Evolutionary conservation across 2,113 vertebrate genomes (phyloP).

Genomic region (Cephalopterus ornatus): DNA sequence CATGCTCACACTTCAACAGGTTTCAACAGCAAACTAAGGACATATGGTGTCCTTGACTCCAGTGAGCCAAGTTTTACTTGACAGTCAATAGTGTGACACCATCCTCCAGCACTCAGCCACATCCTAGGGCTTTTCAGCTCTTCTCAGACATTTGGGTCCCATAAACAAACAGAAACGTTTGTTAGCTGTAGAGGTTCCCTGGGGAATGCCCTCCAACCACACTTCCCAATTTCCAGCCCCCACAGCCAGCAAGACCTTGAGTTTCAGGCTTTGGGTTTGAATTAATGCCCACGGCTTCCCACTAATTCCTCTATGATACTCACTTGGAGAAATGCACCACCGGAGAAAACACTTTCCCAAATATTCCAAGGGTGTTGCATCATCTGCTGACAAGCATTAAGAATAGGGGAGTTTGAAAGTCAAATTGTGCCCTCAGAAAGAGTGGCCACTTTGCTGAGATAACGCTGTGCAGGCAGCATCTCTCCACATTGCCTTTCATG

Average conservation of each 20-base stretch:
- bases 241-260: not conserved
- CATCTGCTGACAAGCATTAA: not conserved
- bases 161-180: not conserved
- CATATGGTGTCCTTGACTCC: conserved; percentile 26
- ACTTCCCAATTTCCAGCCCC: not conserved
- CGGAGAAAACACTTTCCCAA: not conserved
- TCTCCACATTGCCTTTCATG: not conserved
- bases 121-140: not conserved
- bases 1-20: not conserved
- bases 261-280: not conserved
- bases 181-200: not conserved
- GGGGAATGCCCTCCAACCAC: not conserved
- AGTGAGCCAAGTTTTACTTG: not conserved
- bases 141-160: conserved; percentile 1
- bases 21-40: not conserved
- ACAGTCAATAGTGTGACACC: not conserved
- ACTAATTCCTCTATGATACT: not conserved
- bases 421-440: not conserved
- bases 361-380: not conserved
- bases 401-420: not conserved
- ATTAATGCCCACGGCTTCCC: not conserved
- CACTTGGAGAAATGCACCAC: not conserved
- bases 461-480: not conserved
- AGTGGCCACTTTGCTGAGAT: not conserved
- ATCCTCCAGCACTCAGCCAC: not conserved